phyloP scores from a whole-genome alignment of 2,888 invertebrate species.

The Sympetrum striolatum region DNA sequence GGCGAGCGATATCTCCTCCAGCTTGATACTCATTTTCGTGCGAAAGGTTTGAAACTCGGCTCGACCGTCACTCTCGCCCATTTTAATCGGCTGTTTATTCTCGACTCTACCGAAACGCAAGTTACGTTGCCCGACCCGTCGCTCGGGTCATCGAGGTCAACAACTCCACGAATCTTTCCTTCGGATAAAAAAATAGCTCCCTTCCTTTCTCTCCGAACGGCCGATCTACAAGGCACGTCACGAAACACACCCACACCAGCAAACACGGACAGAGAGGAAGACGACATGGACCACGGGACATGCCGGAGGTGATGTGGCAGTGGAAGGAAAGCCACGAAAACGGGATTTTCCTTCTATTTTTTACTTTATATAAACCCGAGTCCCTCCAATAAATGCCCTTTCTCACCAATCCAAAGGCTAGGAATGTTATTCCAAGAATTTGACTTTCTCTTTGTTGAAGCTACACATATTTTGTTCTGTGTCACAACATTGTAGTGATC shows the following conservation, averaged over 20 bases:
- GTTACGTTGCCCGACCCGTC: background rate
- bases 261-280: background rate
- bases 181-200: background rate
- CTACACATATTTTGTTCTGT: too few relatives aligned
- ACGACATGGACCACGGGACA: background rate
- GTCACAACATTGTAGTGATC: too few relatives aligned
- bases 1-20: background rate
- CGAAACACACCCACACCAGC: constrained; percentile 12
- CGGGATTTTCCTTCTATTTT: too few relatives aligned
- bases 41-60: background rate
- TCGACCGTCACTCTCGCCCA: background rate
- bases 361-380: too few relatives aligned
- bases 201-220: background rate
- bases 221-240: background rate
- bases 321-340: background rate
- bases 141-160: constrained; percentile 11
- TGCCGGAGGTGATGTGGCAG: background rate
- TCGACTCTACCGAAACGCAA: background rate
- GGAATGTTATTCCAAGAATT: too few relatives aligned
- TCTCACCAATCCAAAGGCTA: too few relatives aligned
- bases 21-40: background rate
- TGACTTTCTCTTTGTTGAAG: too few relatives aligned
- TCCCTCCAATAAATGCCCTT: too few relatives aligned
- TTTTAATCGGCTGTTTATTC: constrained; percentile 13
- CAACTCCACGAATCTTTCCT: constrained; percentile 7